Evolutionary conservation across 2,113 vertebrate species (phyloP), one percentile per base, ranked within the genome.

Genomic region (Rhinopithecus roxellana): DNA sequence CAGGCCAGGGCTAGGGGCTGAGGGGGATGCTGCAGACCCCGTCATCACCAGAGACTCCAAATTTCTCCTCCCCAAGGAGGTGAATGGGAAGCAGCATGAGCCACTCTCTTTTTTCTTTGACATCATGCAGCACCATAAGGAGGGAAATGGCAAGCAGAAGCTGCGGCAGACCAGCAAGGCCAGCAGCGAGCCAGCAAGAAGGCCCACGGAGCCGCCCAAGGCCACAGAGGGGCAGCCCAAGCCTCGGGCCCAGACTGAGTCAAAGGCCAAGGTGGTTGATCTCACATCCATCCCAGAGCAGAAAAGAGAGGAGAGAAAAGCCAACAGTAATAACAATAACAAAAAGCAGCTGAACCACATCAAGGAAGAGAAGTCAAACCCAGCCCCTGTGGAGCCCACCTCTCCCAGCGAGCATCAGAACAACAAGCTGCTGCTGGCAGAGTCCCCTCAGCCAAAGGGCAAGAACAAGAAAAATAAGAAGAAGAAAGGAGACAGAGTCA

Each of bases 391-490:
- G 5, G 99, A 99, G 96, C 98, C 99, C 5, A 93, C 98, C 0
- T 97, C 97, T 40, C 99, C 98, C 27, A 91, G 93, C 8, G 99
- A 99, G 86, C 98, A 97, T 3, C 78, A 25, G 16, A 98, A 99
- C 3, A 97, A 98, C 97, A 99, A 99, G 98, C 97, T 97, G 72
- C 98, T 97, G 94, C 98, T 97, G 64, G 98, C 99, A 0, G 99
- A 99, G 85, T 99, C 99, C 52, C 99, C 99, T 0, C 99, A 99
- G 98, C 99, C 99, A 43, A 99, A 99, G 98, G 98, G 98, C 98
- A 99, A 98, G 98, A 98, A 93, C 98, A 99, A 99, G 99, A 99
- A 99, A 97, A 99, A 98, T 97, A 99, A 99, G 98, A 99, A 99
- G 99, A 99, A 99, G 98, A 99, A 99, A 97, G 99, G 98, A 2